phyloP scores from a whole-genome alignment of 2,888 invertebrate genomes.

The Zhuqinia jingwanae region DNA sequence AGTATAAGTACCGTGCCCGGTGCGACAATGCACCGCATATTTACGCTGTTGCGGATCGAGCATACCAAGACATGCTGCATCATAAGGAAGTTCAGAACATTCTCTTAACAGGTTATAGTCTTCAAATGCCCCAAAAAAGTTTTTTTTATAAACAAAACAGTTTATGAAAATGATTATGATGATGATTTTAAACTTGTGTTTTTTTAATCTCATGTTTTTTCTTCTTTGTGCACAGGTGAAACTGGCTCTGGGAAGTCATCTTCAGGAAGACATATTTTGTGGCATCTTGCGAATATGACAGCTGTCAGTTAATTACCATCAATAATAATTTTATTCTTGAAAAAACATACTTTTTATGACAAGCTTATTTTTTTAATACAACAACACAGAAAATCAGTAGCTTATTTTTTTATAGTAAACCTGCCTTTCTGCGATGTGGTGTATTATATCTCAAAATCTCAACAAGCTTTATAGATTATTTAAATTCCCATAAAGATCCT shows the following conservation, averaged over 20 bases:
- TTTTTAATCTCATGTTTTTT: too few relatives aligned
- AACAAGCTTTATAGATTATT: too few relatives aligned
- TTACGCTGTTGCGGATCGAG: conserved; percentile 93
- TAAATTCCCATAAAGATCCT: conserved; percentile 33
- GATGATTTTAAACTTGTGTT: neutral
- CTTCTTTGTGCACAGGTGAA: conserved; percentile 85
- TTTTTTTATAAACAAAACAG: neutral
- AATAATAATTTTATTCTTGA: conserved; percentile 74
- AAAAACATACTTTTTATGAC: conserved; percentile 53
- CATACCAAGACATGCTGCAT: conserved; percentile 94
- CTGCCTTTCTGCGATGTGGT: too few relatives aligned
- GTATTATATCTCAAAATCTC: too few relatives aligned
- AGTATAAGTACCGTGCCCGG: conserved; percentile 81
- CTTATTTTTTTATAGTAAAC: too few relatives aligned
- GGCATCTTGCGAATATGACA: conserved; percentile 91
- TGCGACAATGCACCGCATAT: conserved; percentile 95
- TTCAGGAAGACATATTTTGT: conserved; percentile 89
- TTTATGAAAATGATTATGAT: conserved; percentile 1
- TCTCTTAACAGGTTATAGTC: conserved; percentile 84
- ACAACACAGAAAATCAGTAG: conserved; percentile 63
- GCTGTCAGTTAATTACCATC: conserved; percentile 82
- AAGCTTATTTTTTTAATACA: conserved; percentile 46
- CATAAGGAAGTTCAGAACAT: conserved; percentile 93
- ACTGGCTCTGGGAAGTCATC: conserved; percentile 95
- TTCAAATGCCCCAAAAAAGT: neutral